Evolutionary conservation across 2,797 vertebrate genomes (phyloP), one percentile per base, ranked within the genome.

Genomic region (Pseudomugil gertrudae): DNA sequence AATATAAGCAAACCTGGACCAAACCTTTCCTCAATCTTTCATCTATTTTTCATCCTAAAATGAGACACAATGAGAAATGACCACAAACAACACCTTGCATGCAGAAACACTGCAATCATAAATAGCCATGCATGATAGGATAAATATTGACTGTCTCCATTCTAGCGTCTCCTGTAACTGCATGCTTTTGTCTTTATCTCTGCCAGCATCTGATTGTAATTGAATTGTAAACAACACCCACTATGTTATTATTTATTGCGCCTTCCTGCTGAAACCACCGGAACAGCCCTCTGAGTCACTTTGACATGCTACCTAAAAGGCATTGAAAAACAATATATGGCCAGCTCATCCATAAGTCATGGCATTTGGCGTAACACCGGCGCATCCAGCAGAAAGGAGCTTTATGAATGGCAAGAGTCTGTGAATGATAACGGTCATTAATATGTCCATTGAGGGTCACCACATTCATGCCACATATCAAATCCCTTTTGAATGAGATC

Each of bases 401-500:
- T 89, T 93, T 95, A 95, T 95, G 94, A 95, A 95, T 90, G 93
- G 93, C 94, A 89, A 73, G 90, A 94, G 93, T 92, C 93, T 94
- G 92, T 94, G 95, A 96, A 95, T 95, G 95, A 97, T 96, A 96
- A 97, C 94, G 92, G 93, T 94, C 94, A 94, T 97, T 96, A 96
- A 97, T 95, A 95, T 95, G 95, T 95, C 93, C 88, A 96, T 96
- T 94, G 95, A 95, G 95, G 94, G 94, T 94, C 94, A 91, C 93
- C 94, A 95, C 95, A 96, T 96, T 96, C 95, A 96, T 93, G 88
- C 94, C 94, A 95, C 96, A 95, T 96, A 98, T 98, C 95, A 96
- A 97, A 97, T 97, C 95, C 94, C 92, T 93, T 94, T 92, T 97
- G 95, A 97, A 97, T 97, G 95, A 95, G 95, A 95, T 96, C 96